These are phyloP conservation scores for Scophthalmus maximus DNA, from an alignment of 2,113 vertebrate species.

Conservation along the genomic window DNA sequence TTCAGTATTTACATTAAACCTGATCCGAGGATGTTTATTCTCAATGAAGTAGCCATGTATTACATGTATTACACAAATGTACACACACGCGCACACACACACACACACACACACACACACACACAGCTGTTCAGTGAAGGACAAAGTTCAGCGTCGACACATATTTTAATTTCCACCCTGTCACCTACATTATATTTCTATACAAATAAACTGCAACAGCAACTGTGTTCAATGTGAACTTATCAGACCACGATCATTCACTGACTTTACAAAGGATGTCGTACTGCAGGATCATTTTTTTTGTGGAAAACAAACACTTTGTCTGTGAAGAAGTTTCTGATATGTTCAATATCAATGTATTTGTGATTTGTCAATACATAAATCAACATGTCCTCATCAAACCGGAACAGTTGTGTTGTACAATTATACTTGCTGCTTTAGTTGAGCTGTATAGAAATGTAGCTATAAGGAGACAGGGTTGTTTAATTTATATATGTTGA, in stretches of 20 bases:
- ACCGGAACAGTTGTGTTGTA: no score
- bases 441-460: background rate
- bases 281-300: no score
- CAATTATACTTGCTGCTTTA: background rate
- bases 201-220: background rate
- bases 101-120: background rate
- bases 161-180: background rate
- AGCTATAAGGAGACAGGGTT: background rate
- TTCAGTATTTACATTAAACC: conserved; percentile 56
- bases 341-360: no score
- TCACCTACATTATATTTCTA: background rate
- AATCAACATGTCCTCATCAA: no score
- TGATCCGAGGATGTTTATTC: conserved; percentile 55
- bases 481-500: background rate
- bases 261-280: no score
- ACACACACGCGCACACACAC: background rate
- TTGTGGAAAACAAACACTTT: no score
- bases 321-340: background rate
- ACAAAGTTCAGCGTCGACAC: background rate
- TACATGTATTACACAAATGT: background rate
- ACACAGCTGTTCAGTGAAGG: background rate
- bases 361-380: no score
- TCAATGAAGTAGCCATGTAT: conserved; percentile 24
- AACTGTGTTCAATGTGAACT: background rate
- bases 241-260: background rate